Evolutionary conservation across 2,888 invertebrate species (phyloP).

Genomic region (Drosophila conformis): DNA sequence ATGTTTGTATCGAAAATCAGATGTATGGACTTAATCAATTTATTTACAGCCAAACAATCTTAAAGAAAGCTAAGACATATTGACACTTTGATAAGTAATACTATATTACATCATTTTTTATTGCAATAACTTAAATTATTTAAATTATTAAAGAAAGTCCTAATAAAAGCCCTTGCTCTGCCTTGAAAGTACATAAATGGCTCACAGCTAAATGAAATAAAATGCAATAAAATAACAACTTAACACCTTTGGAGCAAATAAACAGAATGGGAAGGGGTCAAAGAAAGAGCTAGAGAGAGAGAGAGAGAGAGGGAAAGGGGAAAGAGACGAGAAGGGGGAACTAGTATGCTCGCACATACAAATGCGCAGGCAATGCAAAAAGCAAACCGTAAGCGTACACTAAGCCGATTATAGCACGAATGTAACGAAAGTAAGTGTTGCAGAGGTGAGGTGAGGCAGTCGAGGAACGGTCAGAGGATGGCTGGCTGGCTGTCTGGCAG

Average conservation of each 20-base stretch:
- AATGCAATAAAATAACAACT: conserved; percentile 78
- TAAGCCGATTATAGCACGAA: conserved; percentile 80
- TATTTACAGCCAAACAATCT: neutral
- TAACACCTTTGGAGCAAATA: conserved; percentile 71
- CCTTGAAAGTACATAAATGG: conserved; percentile 47
- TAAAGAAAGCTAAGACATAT: neutral
- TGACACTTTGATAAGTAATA: neutral
- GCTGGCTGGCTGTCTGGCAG: conserved; percentile 53
- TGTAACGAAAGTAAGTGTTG: conserved; percentile 64
- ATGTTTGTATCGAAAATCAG: no score
- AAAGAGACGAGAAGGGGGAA: conserved; percentile 54
- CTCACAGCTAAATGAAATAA: conserved; percentile 70
- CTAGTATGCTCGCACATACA: conserved; percentile 43
- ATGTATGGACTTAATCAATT: no score
- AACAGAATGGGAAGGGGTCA: conserved; percentile 26
- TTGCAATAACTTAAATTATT: neutral
- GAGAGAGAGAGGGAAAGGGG: neutral
- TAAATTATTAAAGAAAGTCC: conserved; percentile 41
- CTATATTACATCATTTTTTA: neutral
- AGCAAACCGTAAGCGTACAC: conserved; percentile 75
- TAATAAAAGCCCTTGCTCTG: conserved; percentile 42
- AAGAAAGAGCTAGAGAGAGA: neutral
- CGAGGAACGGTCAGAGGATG: conserved; percentile 35
- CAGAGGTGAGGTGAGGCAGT: neutral
- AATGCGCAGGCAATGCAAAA: conserved; percentile 74